These are phyloP conservation scores for Cephus cinctus DNA, from an alignment of 1,140 invertebrate species.

Conservation along the genomic window DNA sequence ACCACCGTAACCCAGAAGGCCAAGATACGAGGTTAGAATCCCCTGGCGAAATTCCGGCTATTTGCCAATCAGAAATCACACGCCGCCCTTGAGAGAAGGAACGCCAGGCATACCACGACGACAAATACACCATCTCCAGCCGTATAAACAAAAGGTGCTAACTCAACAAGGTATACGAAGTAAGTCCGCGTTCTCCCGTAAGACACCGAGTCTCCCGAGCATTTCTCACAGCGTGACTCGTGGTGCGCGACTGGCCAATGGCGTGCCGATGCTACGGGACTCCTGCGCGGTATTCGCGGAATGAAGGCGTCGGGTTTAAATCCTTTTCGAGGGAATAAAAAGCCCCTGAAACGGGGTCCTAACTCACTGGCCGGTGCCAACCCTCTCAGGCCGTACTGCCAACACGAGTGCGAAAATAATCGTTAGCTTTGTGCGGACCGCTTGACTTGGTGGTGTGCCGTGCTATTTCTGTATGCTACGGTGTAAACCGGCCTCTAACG, in stretches of 20 bases:
- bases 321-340: conserved; percentile 21
- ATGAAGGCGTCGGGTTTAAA: conserved; percentile 24
- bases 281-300: conserved; percentile 20
- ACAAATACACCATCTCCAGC: conserved; percentile 12
- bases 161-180: conserved; percentile 4
- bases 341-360: conserved; percentile 17
- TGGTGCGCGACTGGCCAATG: not conserved
- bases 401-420: conserved; percentile 38
- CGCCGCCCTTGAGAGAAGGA: conserved; percentile 3
- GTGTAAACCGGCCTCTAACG: too few relatives aligned
- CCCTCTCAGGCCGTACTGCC: conserved; percentile 30
- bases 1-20: not conserved
- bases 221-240: not conserved
- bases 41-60: not conserved
- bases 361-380: conserved; percentile 38
- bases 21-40: not conserved
- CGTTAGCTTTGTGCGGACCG: conserved; percentile 39
- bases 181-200: not conserved
- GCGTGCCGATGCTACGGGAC: not conserved
- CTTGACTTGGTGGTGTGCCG: too few relatives aligned
- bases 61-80: not conserved
- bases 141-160: conserved; percentile 13
- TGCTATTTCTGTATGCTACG: too few relatives aligned
- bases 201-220: not conserved
- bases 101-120: conserved; percentile 13